Conservation (phyloP, 2,113 vertebrate genomes). For the Thinocorus orbignyianus region DNA sequence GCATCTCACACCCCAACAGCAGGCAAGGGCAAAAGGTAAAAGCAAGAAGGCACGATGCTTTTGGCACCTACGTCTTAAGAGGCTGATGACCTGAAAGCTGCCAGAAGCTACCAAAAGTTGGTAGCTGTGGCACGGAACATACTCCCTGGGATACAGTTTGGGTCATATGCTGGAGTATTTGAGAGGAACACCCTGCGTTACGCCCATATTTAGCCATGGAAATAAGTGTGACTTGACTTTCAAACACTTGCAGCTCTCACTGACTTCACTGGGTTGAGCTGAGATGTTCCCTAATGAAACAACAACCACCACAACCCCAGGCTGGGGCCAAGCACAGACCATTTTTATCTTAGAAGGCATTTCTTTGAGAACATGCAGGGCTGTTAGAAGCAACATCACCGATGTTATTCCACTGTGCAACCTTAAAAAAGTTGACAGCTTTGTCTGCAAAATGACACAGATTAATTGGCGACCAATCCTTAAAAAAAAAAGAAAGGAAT, state of each 20-base stretch:
- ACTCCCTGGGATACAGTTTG: background rate
- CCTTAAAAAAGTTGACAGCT: background rate
- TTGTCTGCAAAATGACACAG: background rate
- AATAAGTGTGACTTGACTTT: background rate
- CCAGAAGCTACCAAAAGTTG: background rate
- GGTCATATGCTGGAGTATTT: background rate
- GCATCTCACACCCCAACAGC: background rate
- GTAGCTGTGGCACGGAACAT: background rate
- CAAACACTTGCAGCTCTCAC: background rate
- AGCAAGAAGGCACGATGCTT: background rate
- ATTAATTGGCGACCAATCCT: slow-evolving; percentile 12
- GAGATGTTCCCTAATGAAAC: background rate
- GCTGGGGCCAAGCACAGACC: background rate
- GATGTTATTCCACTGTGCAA: background rate
- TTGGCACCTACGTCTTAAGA: background rate
- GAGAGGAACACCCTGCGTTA: background rate
- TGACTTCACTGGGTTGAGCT: background rate
- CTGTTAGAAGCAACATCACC: background rate
- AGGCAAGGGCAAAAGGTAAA: background rate
- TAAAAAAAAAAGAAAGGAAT: background rate
- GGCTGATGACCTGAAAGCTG: background rate
- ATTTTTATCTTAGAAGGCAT: slow-evolving; percentile 58
- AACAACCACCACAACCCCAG: background rate
- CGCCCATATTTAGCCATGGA: slow-evolving; percentile 42
- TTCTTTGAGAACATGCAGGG: slow-evolving; percentile 23